Conservation (phyloP, 2,888 invertebrate species). For the Camponotus fellah region DNA sequence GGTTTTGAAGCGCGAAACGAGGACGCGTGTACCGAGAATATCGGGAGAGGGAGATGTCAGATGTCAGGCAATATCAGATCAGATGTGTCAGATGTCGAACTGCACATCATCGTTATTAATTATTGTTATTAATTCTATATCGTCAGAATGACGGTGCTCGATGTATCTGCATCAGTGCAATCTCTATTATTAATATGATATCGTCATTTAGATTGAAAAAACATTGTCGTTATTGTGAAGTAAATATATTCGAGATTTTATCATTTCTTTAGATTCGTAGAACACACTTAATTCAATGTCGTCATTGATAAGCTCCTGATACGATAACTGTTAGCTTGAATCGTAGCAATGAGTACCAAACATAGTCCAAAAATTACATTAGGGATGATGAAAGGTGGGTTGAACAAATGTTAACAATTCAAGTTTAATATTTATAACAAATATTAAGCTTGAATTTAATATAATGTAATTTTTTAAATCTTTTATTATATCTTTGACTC, state of each 20-base stretch:
- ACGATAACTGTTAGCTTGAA: conserved; percentile 1
- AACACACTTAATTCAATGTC: conserved; percentile 27
- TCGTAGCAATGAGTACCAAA: conserved; percentile 79
- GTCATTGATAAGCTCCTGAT: conserved; percentile 15
- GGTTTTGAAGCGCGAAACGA: too few relatives aligned
- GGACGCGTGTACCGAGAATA: too few relatives aligned
- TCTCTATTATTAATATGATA: background rate
- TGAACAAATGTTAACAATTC: background rate
- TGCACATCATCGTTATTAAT: background rate
- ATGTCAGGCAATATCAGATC: background rate
- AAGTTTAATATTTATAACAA: background rate
- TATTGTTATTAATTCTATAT: conserved; percentile 15
- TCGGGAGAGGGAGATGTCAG: conserved; percentile 8
- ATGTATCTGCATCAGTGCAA: background rate
- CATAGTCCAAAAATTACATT: conserved; percentile 75
- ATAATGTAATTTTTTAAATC: background rate
- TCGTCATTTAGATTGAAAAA: too few relatives aligned
- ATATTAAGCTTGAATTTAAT: background rate
- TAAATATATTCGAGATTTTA: background rate
- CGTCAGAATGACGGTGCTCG: background rate
- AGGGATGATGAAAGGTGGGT: conserved; percentile 40
- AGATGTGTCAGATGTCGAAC: background rate
- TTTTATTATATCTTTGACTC: background rate
- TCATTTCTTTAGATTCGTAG: background rate
- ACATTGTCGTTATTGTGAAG: background rate